phyloP scores from a whole-genome alignment of 2,797 vertebrate genomes.

The Coluber constrictor region DNA sequence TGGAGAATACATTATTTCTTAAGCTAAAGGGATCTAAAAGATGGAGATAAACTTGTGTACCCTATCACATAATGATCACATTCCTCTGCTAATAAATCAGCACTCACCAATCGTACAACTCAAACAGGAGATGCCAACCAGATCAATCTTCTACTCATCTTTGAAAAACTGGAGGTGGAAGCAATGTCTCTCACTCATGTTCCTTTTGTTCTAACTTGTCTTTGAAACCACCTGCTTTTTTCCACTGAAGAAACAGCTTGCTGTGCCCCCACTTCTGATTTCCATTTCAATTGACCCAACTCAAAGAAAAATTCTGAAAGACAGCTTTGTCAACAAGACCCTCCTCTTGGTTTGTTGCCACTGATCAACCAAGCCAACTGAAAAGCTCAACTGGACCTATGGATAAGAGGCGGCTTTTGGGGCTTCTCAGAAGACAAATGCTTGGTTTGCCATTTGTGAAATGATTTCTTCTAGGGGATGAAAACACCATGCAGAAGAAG shows the following conservation, averaged over 20 bases:
- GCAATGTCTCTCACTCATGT: not conserved
- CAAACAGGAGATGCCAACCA: not conserved
- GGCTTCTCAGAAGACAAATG: not conserved
- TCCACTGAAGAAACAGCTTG: not conserved
- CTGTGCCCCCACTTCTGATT: not conserved
- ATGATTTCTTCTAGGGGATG: not conserved
- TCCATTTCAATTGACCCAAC: not conserved
- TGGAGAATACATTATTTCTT: not conserved
- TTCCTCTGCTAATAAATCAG: not conserved
- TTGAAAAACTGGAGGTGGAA: not conserved
- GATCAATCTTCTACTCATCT: not conserved
- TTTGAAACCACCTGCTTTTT: not conserved
- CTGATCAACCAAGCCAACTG: not conserved
- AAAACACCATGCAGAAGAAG: not conserved
- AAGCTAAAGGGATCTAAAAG: not conserved
- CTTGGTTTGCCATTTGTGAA: not conserved
- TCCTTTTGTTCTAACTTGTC: not conserved
- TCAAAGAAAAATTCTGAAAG: not conserved
- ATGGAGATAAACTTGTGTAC: not conserved
- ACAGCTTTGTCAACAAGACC: not conserved
- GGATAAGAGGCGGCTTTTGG: not conserved
- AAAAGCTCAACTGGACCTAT: not conserved
- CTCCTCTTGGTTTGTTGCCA: not conserved
- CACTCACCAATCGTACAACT: not conserved
- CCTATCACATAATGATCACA: not conserved